phyloP scores from a whole-genome alignment of 2,797 vertebrate species.

The Limosa lapponica region DNA sequence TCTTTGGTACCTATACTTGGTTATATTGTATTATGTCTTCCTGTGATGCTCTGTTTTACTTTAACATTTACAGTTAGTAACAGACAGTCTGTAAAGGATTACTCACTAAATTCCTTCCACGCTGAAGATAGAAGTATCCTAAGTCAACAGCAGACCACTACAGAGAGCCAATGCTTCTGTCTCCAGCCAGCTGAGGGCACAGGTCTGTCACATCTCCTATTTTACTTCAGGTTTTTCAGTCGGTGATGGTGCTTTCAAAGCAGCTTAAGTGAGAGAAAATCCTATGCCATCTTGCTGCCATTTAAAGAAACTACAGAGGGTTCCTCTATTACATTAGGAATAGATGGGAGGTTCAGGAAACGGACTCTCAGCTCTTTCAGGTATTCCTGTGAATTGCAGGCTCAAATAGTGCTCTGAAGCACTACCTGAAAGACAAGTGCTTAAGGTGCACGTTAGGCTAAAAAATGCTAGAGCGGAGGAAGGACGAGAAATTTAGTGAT shows the following conservation, averaged over 20 bases:
- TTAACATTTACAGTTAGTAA: neutral
- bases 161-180: neutral
- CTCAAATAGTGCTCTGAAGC: neutral
- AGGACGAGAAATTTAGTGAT: neutral
- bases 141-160: neutral
- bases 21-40: neutral
- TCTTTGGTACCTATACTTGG: neutral
- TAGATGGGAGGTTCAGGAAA: neutral
- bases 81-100: neutral
- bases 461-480: neutral
- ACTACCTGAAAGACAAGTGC: neutral
- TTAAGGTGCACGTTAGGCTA: neutral
- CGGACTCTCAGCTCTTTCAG: neutral
- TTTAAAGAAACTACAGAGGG: neutral
- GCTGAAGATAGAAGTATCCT: neutral
- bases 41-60: neutral
- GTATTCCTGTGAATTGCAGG: neutral
- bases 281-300: neutral
- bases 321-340: neutral
- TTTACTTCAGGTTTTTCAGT: neutral
- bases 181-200: neutral
- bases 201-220: too few relatives aligned
- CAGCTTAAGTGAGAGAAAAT: neutral
- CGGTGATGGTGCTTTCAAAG: neutral
- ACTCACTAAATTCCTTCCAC: neutral